phyloP scores from a whole-genome alignment of 1,140 invertebrate genomes.

The Rhagoletis zephyria region DNA sequence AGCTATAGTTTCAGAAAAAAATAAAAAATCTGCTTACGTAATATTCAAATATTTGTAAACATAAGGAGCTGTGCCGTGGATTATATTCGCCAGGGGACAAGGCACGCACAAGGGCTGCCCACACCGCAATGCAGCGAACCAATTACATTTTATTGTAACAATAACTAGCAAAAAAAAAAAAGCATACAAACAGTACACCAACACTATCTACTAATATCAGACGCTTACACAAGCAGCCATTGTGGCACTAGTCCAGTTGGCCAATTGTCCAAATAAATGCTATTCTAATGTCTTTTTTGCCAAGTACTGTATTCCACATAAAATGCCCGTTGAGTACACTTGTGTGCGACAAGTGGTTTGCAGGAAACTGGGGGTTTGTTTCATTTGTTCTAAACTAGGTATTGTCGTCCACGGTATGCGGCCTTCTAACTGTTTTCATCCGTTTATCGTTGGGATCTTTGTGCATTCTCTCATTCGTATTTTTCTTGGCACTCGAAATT shows the following conservation, averaged over 20 bases:
- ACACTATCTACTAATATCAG: too few species aligned
- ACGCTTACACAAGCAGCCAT: too few species aligned
- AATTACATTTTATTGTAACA: constrained; percentile 48
- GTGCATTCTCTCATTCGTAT: constrained; percentile 15
- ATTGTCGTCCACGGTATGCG: neutral
- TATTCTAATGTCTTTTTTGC: neutral
- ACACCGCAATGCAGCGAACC: constrained; percentile 22
- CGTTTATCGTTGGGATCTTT: neutral
- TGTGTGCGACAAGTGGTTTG: neutral
- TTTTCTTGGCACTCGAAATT: constrained; percentile 32
- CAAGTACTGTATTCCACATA: neutral
- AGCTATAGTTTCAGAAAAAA: too few species aligned
- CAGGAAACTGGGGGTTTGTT: neutral
- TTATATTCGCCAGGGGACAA: neutral
- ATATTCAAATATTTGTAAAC: too few species aligned
- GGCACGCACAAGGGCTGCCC: neutral
- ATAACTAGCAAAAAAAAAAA: neutral
- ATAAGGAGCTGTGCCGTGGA: neutral
- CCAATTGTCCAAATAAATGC: constrained; percentile 45
- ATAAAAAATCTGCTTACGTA: too few species aligned
- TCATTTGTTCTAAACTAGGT: neutral
- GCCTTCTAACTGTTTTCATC: neutral
- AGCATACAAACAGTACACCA: too few species aligned
- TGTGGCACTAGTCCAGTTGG: constrained; percentile 47
- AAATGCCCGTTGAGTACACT: constrained; percentile 32